A percentile compares a stretch with the other conserved stretches of the same genome.
These are phyloP conservation scores for Umimayanthus chanpuru DNA, from an alignment of 92 coral and sea anemone genomes.

Conservation along the genomic window DNA sequence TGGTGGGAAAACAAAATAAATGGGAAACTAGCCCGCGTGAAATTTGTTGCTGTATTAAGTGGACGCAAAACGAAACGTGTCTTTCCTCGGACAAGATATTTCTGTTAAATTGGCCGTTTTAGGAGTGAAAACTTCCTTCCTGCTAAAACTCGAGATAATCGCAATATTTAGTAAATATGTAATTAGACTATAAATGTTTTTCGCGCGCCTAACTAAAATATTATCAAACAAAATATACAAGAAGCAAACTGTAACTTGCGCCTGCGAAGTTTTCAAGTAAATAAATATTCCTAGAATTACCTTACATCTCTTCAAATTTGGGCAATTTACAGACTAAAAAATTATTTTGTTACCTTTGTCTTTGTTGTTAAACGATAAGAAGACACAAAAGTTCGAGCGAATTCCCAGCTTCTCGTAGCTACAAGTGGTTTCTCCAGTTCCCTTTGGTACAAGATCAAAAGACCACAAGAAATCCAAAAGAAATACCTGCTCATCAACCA, in stretches of 20 bases:
- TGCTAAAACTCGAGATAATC: too few relatives aligned
- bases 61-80: neutral
- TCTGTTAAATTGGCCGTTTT: neutral
- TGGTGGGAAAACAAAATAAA: neutral
- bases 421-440: neutral
- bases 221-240: neutral
- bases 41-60: too few relatives aligned
- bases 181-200: neutral
- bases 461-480: neutral
- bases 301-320: neutral
- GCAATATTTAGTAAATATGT: neutral
- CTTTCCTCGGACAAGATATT: neutral
- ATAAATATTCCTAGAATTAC: neutral
- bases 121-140: too few relatives aligned
- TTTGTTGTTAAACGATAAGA: neutral
- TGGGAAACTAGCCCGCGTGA: neutral
- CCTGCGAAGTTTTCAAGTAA: neutral
- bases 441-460: constrained; percentile 4
- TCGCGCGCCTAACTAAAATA: neutral
- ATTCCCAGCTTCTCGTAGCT: neutral
- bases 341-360: neutral
- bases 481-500: constrained; percentile 5
- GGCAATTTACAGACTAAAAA: neutral
- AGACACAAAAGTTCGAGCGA: neutral
- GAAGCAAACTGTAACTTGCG: neutral